A percentile compares a stretch with the other conserved stretches of the same genome.
Evolutionary conservation across 2,797 vertebrate species (phyloP).

Genomic region (Ptychobarbus kaznakovi): DNA sequence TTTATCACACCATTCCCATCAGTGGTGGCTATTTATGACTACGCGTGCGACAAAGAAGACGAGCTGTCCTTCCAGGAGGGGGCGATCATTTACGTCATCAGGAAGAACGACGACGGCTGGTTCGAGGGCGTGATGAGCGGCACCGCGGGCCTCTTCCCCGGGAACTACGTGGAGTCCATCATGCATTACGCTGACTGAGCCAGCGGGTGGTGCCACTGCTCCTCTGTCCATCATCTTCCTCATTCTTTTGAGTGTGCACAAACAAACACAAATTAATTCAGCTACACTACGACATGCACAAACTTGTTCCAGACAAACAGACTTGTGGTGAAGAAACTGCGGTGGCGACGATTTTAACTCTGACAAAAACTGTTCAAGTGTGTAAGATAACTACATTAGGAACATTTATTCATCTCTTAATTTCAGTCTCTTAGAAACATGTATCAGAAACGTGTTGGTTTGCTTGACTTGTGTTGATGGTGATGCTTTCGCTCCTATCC

Average conservation of each 20-base stretch:
- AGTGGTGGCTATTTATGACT: slow-evolving; percentile 99
- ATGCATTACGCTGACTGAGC: slow-evolving; percentile 97
- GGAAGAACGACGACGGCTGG: slow-evolving; percentile 99
- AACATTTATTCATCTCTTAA: slow-evolving; percentile 50
- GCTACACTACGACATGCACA: slow-evolving; percentile 16
- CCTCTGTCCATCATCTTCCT: slow-evolving; percentile 41
- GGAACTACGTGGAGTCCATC: slow-evolving; percentile 98
- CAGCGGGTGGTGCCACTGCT: slow-evolving; percentile 56
- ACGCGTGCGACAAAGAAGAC: slow-evolving; percentile 95
- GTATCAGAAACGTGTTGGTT: slow-evolving; percentile 51
- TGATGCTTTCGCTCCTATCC: slow-evolving; percentile 31
- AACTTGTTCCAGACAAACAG: slow-evolving; percentile 19
- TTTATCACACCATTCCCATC: slow-evolving; percentile 5
- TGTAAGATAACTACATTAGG: slow-evolving; percentile 47
- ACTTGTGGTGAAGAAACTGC: slow-evolving; percentile 5
- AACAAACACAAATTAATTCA: background rate
- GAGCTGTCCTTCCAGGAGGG: slow-evolving; percentile 99
- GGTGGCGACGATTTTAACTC: background rate
- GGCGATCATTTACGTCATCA: slow-evolving; percentile 98
- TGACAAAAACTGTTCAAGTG: background rate
- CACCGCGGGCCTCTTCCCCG: slow-evolving; percentile 97
- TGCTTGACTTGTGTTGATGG: slow-evolving; percentile 49
- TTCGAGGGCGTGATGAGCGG: slow-evolving; percentile 96
- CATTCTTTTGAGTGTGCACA: slow-evolving; percentile 17
- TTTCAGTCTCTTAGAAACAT: slow-evolving; percentile 46